These are phyloP conservation scores for Podotricha telesiphe DNA, from an alignment of 2,888 invertebrate genomes.

Conservation along the genomic window DNA sequence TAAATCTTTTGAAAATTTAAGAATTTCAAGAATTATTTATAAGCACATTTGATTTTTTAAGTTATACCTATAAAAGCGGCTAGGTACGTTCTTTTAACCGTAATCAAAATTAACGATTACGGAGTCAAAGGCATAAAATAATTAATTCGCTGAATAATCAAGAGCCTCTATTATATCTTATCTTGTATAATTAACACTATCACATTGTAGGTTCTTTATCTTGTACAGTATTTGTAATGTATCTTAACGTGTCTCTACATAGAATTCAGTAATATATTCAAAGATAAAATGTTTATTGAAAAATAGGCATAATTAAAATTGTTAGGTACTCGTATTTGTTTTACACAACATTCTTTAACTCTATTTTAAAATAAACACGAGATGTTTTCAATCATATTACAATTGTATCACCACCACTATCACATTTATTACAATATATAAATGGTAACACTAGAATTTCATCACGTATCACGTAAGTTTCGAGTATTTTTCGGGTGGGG, in stretches of 20 bases:
- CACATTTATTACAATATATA: neutral
- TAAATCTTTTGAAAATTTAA: neutral
- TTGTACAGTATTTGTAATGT: conserved; percentile 47
- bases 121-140: neutral
- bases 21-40: no score
- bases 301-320: neutral
- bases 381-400: neutral
- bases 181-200: conserved; percentile 49
- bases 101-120: conserved; percentile 2
- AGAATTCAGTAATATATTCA: conserved; percentile 11
- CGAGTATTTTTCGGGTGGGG: conserved; percentile 31
- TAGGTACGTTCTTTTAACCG: neutral
- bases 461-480: conserved; percentile 26
- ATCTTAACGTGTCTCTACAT: conserved; percentile 25
- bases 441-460: neutral
- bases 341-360: neutral
- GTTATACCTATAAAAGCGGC: neutral
- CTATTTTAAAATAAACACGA: conserved; percentile 24
- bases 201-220: conserved; percentile 49
- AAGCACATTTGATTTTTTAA: neutral
- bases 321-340: neutral
- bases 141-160: conserved; percentile 40
- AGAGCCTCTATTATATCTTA: conserved; percentile 46
- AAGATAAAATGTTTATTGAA: neutral
- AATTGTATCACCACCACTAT: conserved; percentile 15